Percentiles rank a stretch among this genome's conserved stretches.
These are phyloP conservation scores for Cepaea hortensis DNA, from an alignment of 2,888 invertebrate genomes.

Conservation along the genomic window DNA sequence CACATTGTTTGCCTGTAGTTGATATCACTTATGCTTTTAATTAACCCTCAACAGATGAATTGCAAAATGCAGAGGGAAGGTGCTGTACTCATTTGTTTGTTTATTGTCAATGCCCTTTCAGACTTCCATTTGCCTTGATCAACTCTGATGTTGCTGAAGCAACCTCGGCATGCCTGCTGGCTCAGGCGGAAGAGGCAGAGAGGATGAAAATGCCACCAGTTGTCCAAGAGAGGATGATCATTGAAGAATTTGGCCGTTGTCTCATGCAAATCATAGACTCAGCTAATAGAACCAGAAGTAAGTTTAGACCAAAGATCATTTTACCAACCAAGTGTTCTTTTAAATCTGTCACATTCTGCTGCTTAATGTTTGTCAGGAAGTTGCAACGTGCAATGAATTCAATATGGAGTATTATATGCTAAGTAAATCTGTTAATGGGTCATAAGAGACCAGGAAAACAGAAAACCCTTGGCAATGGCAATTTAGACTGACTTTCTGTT, in stretches of 20 bases:
- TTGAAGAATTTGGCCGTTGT: constrained; percentile 96
- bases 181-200: constrained; percentile 91
- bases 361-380: not conserved
- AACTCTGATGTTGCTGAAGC: constrained; percentile 96
- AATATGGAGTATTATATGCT: too few species aligned
- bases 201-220: constrained; percentile 81
- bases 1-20: too few species aligned
- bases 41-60: too few species aligned
- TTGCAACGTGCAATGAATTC: too few species aligned
- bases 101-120: constrained; percentile 69
- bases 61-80: too few species aligned
- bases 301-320: not conserved
- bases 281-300: constrained; percentile 78
- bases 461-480: too few species aligned
- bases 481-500: too few species aligned
- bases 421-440: too few species aligned
- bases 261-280: constrained; percentile 93
- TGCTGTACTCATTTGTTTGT: not conserved
- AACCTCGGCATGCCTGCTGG: constrained; percentile 94
- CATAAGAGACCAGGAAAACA: too few species aligned
- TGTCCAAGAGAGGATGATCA: constrained; percentile 84
- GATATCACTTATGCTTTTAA: too few species aligned
- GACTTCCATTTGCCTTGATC: constrained; percentile 92
- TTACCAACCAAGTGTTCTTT: not conserved
- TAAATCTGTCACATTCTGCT: not conserved